Evolutionary conservation across 2,888 invertebrate species (phyloP).

Genomic region (Cataglyphis altisquamis): DNA sequence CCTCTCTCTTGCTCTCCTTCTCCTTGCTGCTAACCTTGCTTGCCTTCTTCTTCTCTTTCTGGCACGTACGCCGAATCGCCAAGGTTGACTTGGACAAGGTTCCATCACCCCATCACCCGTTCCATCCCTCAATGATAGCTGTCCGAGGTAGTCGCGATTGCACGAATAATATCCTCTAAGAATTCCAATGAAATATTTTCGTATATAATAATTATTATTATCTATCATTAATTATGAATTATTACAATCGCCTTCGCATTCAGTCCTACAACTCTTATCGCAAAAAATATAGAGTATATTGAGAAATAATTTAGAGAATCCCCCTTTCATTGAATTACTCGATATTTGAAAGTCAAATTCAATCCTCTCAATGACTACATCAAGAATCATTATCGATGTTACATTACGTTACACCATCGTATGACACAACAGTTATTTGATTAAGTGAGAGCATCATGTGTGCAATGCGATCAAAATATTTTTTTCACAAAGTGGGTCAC

Average conservation of each 20-base stretch:
- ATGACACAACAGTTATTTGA: conserved; percentile 31
- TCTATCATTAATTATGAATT: conserved; percentile 18
- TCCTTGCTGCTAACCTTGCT: conserved; percentile 10
- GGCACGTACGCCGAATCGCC: conserved; percentile 24
- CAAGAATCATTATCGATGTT: neutral
- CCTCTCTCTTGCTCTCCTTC: conserved; percentile 25
- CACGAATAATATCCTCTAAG: conserved; percentile 77
- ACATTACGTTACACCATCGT: conserved; percentile 9
- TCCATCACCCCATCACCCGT: conserved; percentile 47
- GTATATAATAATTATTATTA: neutral
- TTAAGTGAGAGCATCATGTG: conserved; percentile 22
- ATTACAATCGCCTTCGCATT: conserved; percentile 9
- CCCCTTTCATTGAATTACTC: neutral
- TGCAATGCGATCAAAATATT: conserved; percentile 46
- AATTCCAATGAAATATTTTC: conserved; percentile 10
- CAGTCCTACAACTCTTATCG: neutral
- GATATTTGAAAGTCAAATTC: neutral
- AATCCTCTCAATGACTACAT: neutral
- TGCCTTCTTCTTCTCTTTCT: conserved; percentile 27
- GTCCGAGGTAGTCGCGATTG: conserved; percentile 65
- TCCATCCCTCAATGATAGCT: conserved; percentile 48
- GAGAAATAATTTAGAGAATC: neutral
- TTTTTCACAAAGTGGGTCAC: conserved; percentile 53
- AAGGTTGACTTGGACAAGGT: conserved; percentile 30
- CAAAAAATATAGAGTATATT: neutral